phyloP scores from a whole-genome alignment of 1,140 invertebrate species.

The Thaumatotibia leucotreta region DNA sequence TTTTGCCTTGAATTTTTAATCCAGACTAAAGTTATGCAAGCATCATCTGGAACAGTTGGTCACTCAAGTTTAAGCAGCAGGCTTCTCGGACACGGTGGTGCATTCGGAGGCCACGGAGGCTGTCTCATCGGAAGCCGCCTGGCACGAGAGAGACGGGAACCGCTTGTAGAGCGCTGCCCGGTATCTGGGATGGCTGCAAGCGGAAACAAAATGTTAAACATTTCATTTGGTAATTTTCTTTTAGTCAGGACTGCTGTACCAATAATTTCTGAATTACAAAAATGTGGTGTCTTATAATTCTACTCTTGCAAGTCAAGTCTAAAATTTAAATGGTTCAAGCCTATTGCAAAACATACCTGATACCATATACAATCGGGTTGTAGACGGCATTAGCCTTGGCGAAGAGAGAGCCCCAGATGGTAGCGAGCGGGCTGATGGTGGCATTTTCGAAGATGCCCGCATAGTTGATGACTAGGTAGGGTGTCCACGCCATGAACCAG shows the following conservation, averaged over 20 bases:
- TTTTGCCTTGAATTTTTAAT: neutral
- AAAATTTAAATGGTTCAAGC: too few species aligned
- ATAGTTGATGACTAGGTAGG: constrained; percentile 85
- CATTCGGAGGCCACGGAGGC: constrained; percentile 77
- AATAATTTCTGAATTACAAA: too few species aligned
- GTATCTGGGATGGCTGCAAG: constrained; percentile 80
- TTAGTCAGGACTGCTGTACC: too few species aligned
- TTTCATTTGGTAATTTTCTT: too few species aligned
- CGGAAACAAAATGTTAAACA: neutral
- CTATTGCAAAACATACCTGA: constrained; percentile 63
- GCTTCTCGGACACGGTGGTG: constrained; percentile 76
- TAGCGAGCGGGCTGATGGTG: constrained; percentile 80
- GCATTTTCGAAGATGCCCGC: constrained; percentile 81
- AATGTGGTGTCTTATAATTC: too few species aligned
- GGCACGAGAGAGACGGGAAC: constrained; percentile 79
- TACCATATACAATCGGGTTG: constrained; percentile 83
- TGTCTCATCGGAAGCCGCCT: constrained; percentile 72
- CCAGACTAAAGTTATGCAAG: neutral
- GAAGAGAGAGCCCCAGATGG: constrained; percentile 83
- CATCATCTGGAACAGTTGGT: neutral
- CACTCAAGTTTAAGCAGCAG: constrained; percentile 73
- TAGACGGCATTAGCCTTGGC: constrained; percentile 82
- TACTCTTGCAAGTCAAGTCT: neutral
- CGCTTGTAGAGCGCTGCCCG: constrained; percentile 79
- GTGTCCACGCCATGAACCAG: constrained; percentile 88